Evolutionary conservation across 2,113 vertebrate genomes (phyloP).

Genomic region (Tachuris rubrigastra): DNA sequence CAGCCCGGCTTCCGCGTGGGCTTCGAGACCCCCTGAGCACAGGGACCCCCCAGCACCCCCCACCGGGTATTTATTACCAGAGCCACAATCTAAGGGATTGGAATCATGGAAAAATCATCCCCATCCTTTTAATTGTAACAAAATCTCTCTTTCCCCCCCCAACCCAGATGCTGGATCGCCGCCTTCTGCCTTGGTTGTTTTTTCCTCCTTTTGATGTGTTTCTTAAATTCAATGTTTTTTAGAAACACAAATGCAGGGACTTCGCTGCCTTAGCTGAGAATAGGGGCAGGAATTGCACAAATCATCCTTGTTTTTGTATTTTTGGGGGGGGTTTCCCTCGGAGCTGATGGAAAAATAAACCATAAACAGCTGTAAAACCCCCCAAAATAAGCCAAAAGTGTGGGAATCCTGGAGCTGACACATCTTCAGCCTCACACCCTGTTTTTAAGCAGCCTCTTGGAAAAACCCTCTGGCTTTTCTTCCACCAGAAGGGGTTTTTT

Average conservation of each 20-base stretch:
- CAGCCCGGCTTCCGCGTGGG: conserved; percentile 89
- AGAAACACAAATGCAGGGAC: conserved; percentile 87
- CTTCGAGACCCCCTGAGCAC: conserved; percentile 82
- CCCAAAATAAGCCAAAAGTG: conserved; percentile 57
- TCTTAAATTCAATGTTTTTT: conserved; percentile 74
- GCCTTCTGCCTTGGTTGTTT: conserved; percentile 71
- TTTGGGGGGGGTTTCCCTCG: background rate
- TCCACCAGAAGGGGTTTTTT: background rate
- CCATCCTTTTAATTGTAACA: background rate
- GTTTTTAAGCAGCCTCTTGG: conserved; percentile 54
- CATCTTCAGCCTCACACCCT: conserved; percentile 61
- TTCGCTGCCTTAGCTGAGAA: conserved; percentile 78
- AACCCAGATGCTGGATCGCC: conserved; percentile 76
- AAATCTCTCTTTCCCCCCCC: background rate
- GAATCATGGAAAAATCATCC: background rate
- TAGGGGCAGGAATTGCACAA: conserved; percentile 89
- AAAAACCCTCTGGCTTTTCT: conserved; percentile 39
- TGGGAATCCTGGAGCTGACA: conserved; percentile 62
- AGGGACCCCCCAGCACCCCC: background rate
- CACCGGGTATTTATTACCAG: background rate
- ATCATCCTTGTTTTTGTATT: background rate
- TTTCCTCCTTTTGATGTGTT: conserved; percentile 68
- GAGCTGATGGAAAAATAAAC: background rate
- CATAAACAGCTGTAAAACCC: background rate
- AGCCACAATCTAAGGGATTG: background rate